phyloP scores from a whole-genome alignment of 2,888 invertebrate species.

The Callyntrura guangdongensis region DNA sequence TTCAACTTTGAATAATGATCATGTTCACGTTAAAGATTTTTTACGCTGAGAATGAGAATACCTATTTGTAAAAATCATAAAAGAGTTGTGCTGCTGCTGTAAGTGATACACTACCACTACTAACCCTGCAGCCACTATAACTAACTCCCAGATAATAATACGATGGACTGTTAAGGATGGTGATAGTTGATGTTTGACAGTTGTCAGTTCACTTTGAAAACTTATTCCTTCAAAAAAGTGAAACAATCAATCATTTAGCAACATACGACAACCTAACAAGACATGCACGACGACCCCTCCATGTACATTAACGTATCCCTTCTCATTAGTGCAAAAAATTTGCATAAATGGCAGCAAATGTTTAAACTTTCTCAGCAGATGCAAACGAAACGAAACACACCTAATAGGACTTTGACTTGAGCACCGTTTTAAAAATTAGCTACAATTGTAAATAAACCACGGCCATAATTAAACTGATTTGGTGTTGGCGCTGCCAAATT shows the following conservation, averaged over 20 bases:
- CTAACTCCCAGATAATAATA: no score
- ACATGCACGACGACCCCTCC: neutral
- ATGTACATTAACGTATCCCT: neutral
- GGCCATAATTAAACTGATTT: neutral
- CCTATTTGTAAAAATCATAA: constrained; percentile 16
- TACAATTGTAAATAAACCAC: neutral
- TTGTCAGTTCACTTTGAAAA: constrained; percentile 57
- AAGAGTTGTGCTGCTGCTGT: constrained; percentile 12
- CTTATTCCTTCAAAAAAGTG: neutral
- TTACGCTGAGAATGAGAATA: neutral
- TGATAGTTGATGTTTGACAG: constrained; percentile 42
- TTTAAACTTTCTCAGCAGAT: constrained; percentile 59
- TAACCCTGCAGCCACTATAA: no score
- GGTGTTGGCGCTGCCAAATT: neutral
- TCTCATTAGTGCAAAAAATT: constrained; percentile 41
- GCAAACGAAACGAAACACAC: constrained; percentile 4
- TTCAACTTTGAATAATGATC: constrained; percentile 26
- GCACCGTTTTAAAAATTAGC: neutral
- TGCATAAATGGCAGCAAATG: constrained; percentile 57
- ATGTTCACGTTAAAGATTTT: neutral
- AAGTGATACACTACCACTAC: neutral
- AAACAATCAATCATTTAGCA: constrained; percentile 13
- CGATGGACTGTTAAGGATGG: neutral
- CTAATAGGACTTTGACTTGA: neutral
- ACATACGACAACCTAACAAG: neutral